Evolutionary conservation across 35 echinoderm and acorn worm species (phyloP), one percentile per base, ranked within the genome.

Genomic region (Ptychodera flava): DNA sequence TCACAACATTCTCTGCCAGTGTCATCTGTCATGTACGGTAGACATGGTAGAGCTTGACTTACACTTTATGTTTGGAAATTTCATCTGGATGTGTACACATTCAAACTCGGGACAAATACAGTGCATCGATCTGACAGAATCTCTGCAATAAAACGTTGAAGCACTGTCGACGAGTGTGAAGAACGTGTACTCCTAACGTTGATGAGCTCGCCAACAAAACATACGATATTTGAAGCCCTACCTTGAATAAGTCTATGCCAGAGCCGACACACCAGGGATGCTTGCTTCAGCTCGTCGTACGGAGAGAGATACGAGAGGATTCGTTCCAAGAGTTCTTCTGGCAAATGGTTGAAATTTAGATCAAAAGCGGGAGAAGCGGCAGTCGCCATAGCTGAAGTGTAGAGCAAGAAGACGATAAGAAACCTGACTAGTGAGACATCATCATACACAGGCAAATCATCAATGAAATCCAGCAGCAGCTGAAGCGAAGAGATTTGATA

Each of bases 181-280:
- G n/a, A n/a, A n/a, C n/a, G n/a, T n/a, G n/a, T n/a, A n/a, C n/a
- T n/a, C n/a, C n/a, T n/a, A n/a, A n/a, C n/a, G n/a, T n/a, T n/a
- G n/a, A n/a, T n/a, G n/a, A n/a, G n/a, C n/a, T n/a, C n/a, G n/a
- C n/a, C n/a, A n/a, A n/a, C n/a, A n/a, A n/a, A n/a, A n/a, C n/a
- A n/a, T n/a, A n/a, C n/a, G n/a, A n/a, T n/a, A n/a, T n/a, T n/a
- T n/a, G n/a, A n/a, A n/a, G n/a, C n/a, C 36, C 35, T 91, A 93
- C 91, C 91, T 77, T 86, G 91, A 33, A 93, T 93, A 27, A 93
- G 77, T 35, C 91, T 76, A 29, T 85, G 82, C 91, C 91, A 93
- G 79, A 84, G 34, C 76, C 76, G 85, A 84, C 87, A 93, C 38
- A 93, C 91, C 16, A 83, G 78, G 15, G 91, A 78, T 35, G 87